Percentiles rank a stretch among this genome's conserved stretches.
These are phyloP conservation scores for Agriopis marginaria DNA, from an alignment of 2,888 invertebrate species.

Conservation along the genomic window DNA sequence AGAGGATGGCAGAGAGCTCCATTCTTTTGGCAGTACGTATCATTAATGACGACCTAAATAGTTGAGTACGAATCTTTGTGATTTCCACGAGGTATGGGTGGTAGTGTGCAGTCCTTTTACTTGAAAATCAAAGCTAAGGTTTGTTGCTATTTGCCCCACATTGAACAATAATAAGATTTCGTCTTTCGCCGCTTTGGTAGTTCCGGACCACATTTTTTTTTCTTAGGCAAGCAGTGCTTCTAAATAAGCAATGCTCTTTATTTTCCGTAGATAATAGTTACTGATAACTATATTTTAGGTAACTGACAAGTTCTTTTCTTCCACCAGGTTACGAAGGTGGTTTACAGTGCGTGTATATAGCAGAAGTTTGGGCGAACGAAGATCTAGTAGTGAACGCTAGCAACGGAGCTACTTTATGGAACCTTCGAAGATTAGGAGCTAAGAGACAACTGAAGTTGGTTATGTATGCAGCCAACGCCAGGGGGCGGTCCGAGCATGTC, in stretches of 20 bases:
- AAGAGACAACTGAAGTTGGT: constrained; percentile 92
- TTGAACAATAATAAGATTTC: no score
- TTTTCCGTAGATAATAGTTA: no score
- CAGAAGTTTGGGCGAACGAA: constrained; percentile 89
- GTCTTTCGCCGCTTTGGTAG: no score
- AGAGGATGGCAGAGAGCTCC: no score
- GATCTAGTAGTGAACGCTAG: constrained; percentile 89
- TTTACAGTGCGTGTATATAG: constrained; percentile 89
- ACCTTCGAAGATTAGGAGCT: constrained; percentile 91
- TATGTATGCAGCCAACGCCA: constrained; percentile 93
- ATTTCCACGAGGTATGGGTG: no score
- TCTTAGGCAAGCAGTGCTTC: not conserved
- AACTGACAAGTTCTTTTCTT: not conserved
- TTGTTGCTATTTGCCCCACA: no score
- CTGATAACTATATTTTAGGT: not conserved
- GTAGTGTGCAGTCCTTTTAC: no score
- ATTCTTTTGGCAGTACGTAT: no score
- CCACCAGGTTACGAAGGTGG: constrained; percentile 91
- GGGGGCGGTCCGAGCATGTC: constrained; percentile 93
- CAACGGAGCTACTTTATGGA: constrained; percentile 90
- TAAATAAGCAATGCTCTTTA: not conserved
- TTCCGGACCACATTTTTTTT: no score
- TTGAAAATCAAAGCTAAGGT: no score
- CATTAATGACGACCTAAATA: no score
- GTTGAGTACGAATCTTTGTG: no score